Evolutionary conservation across 2,797 vertebrate species (phyloP).

Genomic region (Uromys caudimaculatus): DNA sequence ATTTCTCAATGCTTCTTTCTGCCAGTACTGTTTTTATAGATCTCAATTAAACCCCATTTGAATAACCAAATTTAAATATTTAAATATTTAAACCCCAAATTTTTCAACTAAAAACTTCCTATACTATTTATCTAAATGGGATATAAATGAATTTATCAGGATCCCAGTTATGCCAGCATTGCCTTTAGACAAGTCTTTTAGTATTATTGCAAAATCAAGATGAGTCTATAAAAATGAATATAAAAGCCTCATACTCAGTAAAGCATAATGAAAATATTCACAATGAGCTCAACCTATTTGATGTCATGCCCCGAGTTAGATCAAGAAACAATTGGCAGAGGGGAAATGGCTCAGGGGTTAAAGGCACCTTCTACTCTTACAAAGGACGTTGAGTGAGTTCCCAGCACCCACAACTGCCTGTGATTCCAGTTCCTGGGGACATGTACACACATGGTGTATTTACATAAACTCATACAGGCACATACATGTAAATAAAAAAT

Average conservation of each 20-base stretch:
- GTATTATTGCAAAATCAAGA: constrained; percentile 72
- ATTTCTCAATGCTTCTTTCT: constrained; percentile 39
- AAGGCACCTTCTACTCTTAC: neutral
- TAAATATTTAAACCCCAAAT: neutral
- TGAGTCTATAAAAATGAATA: constrained; percentile 63
- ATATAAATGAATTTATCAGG: constrained; percentile 67
- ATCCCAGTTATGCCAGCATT: constrained; percentile 62
- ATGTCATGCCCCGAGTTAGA: constrained; percentile 55
- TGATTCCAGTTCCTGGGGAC: neutral
- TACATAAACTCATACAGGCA: neutral
- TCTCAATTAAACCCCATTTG: constrained; percentile 31
- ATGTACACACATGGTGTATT: accelerated
- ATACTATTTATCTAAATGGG: constrained; percentile 65
- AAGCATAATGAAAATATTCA: constrained; percentile 71
- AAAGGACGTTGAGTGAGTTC: neutral
- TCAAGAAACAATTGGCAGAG: constrained; percentile 51
- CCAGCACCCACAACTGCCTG: neutral
- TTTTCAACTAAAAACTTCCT: constrained; percentile 47
- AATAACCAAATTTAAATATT: constrained; percentile 64
- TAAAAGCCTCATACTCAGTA: constrained; percentile 45
- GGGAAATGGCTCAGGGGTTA: neutral
- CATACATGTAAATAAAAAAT: neutral
- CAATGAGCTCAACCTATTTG: constrained; percentile 64
- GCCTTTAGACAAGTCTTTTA: constrained; percentile 63
- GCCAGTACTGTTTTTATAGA: constrained; percentile 13